Conservation (phyloP, 2,888 invertebrate species). For the Archips crataeganus region DNA sequence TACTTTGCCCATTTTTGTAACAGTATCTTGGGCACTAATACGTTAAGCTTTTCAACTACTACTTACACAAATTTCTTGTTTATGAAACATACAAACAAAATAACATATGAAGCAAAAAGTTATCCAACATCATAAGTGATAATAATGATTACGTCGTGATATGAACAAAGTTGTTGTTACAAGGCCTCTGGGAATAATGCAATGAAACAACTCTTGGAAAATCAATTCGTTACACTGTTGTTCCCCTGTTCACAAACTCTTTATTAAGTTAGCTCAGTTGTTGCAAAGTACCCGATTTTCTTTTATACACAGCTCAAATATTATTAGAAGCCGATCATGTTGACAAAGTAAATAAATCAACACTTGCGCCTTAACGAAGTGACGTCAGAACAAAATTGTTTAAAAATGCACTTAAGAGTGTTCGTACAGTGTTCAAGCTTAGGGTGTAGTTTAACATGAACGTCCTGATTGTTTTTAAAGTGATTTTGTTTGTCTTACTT, state of each 20-base stretch:
- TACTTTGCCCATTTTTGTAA: neutral
- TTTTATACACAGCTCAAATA: constrained; percentile 44
- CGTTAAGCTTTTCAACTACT: neutral
- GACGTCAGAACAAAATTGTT: neutral
- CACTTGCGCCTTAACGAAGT: constrained; percentile 10
- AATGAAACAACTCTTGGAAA: constrained; percentile 48
- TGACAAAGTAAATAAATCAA: constrained; percentile 38
- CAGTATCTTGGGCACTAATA: neutral
- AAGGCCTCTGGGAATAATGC: constrained; percentile 36
- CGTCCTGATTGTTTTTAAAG: too few species aligned
- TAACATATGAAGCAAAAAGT: constrained; percentile 13
- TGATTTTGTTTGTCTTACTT: too few species aligned
- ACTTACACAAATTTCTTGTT: neutral
- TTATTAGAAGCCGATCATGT: constrained; percentile 41
- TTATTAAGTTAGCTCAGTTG: constrained; percentile 48
- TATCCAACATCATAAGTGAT: constrained; percentile 33
- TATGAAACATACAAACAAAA: neutral
- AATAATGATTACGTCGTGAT: constrained; percentile 36
- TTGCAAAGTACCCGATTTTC: constrained; percentile 46
- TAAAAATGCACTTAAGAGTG: neutral
- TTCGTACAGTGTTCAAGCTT: neutral
- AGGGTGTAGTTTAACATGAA: neutral
- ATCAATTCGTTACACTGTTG: constrained; percentile 52
- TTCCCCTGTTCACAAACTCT: constrained; percentile 46
- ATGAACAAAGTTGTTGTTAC: constrained; percentile 36